A percentile compares a stretch with the other conserved stretches of the same genome.
Evolutionary conservation across 35 echinoderm and acorn worm genomes (phyloP).

Genomic region (Apostichopus californicus): DNA sequence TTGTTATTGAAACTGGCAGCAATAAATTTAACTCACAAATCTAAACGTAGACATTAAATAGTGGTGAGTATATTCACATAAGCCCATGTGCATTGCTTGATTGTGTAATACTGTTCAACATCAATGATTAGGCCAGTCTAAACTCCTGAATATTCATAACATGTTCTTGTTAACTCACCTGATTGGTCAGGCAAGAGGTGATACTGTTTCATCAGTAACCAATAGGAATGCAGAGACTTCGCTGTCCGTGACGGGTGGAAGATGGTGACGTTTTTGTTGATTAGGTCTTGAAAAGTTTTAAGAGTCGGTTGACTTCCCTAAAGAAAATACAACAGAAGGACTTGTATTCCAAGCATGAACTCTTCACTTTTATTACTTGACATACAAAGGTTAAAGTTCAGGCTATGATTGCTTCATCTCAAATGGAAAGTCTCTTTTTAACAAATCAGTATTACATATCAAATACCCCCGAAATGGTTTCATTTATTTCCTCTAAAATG

Average conservation of each 20-base stretch:
- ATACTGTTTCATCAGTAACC: slow-evolving; percentile 98
- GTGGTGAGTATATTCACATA: too few species aligned
- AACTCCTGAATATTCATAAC: not conserved
- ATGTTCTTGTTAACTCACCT: slow-evolving; percentile 47
- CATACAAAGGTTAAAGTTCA: too few species aligned
- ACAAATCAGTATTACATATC: not conserved
- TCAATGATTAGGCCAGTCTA: not conserved
- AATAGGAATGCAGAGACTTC: slow-evolving; percentile 82
- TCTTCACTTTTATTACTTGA: too few species aligned
- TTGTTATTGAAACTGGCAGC: too few species aligned
- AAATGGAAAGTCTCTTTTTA: not conserved
- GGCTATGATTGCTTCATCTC: not conserved
- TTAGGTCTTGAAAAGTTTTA: slow-evolving; percentile 85
- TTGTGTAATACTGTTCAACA: not conserved
- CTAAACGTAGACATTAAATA: too few species aligned
- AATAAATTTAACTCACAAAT: too few species aligned
- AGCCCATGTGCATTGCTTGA: not conserved
- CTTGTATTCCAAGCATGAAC: not conserved
- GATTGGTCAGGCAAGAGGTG: slow-evolving; percentile 94
- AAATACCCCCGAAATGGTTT: too few species aligned
- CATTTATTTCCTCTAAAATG: too few species aligned
- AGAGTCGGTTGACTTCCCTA: slow-evolving; percentile 81
- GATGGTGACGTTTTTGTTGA: slow-evolving; percentile 77
- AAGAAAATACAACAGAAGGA: not conserved
- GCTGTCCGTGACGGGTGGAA: slow-evolving; percentile 88